Evolutionary conservation across 2,888 invertebrate species (phyloP).

Genomic region (Abrostola tripartita): DNA sequence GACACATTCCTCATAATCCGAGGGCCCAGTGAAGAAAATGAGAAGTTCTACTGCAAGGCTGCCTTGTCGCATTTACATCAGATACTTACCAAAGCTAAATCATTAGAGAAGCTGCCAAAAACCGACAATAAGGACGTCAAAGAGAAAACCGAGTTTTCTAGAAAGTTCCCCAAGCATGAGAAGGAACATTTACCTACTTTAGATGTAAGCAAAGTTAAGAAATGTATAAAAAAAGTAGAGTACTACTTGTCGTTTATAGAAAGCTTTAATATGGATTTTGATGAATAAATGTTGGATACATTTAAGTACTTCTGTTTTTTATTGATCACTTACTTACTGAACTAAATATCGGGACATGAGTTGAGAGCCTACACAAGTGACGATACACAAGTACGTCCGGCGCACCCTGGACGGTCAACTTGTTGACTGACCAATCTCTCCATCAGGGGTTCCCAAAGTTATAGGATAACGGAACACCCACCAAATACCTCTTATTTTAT

Average conservation of each 20-base stretch:
- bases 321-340: conserved; percentile 1
- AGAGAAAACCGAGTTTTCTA: conserved; percentile 79
- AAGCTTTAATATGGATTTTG: conserved; percentile 70
- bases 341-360: no score
- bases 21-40: conserved; percentile 87
- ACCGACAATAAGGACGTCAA: conserved; percentile 45
- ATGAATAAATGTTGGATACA: conserved; percentile 54
- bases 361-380: no score
- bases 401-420: no score
- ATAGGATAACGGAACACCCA: no score
- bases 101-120: conserved; percentile 39
- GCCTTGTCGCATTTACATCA: conserved; percentile 91
- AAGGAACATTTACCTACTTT: conserved; percentile 83
- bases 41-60: conserved; percentile 88
- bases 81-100: conserved; percentile 85
- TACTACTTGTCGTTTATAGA: conserved; percentile 91
- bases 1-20: conserved; percentile 90
- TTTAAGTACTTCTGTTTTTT: background rate
- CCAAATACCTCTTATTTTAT: no score
- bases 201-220: conserved; percentile 86
- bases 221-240: conserved; percentile 90
- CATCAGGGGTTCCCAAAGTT: no score
- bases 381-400: no score
- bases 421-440: no score
- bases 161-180: conserved; percentile 87